Evolutionary conservation across 2,113 vertebrate species (phyloP).

Genomic region (Xyliphius kryptos): DNA sequence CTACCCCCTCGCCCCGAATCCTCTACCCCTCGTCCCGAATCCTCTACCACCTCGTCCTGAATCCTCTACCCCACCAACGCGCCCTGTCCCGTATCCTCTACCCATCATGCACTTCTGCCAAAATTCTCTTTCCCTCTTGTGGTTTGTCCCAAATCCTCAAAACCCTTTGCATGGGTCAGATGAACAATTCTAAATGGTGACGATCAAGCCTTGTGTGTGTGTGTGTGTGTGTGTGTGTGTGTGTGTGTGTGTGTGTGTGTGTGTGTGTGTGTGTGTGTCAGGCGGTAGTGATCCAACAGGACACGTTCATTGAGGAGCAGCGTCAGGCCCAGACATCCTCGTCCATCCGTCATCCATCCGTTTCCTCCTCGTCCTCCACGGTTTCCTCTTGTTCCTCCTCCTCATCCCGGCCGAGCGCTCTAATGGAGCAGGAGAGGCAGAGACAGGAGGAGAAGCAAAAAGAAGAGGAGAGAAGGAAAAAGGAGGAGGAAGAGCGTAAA

Average conservation of each 20-base stretch:
- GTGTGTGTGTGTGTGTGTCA: neutral
- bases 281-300: constrained; percentile 21
- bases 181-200: no score
- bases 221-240: no score
- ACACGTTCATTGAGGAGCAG: constrained; percentile 23
- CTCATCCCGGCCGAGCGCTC: constrained; percentile 8
- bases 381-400: neutral
- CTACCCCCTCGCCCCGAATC: no score
- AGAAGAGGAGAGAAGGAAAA: constrained; percentile 5
- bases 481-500: neutral
- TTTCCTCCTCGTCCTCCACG: constrained; percentile 9
- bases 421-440: constrained; percentile 23
- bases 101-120: no score
- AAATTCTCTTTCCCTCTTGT: no score
- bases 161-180: no score
- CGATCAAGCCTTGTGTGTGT: no score
- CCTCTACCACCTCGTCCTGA: no score
- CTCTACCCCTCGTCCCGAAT: no score
- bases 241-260: neutral
- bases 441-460: constrained; percentile 18
- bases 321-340: constrained; percentile 2
- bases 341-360: constrained; percentile 8
- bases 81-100: no score
- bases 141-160: no score
- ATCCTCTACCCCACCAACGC: no score